These are phyloP conservation scores for Morpho achilles DNA, from an alignment of 2,888 invertebrate species.

Conservation along the genomic window DNA sequence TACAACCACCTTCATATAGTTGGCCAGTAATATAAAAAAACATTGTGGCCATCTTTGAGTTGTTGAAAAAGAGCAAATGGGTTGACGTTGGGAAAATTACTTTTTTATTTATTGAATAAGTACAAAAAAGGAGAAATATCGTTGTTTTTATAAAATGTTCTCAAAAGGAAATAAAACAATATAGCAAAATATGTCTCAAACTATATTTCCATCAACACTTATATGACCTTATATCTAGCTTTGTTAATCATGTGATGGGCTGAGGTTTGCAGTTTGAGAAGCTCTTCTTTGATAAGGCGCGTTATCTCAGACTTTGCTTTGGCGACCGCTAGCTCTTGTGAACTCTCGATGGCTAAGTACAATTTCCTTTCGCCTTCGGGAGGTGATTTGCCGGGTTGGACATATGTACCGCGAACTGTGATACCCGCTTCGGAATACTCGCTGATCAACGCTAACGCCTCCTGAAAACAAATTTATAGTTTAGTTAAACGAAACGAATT, in stretches of 20 bases:
- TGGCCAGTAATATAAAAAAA: too few relatives aligned
- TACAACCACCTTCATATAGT: background rate
- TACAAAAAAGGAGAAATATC: too few relatives aligned
- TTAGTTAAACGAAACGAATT: too few relatives aligned
- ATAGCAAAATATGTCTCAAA: slow-evolving; percentile 26
- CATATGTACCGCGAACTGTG: slow-evolving; percentile 98
- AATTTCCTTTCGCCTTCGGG: slow-evolving; percentile 97
- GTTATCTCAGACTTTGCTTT: slow-evolving; percentile 99
- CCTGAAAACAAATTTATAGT: slow-evolving; percentile 69
- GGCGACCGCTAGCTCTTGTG: slow-evolving; percentile 96
- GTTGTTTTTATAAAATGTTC: background rate
- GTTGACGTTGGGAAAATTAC: too few relatives aligned
- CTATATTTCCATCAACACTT: slow-evolving; percentile 43
- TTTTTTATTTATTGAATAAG: too few relatives aligned
- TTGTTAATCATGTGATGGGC: slow-evolving; percentile 93
- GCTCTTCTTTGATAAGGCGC: slow-evolving; percentile 97
- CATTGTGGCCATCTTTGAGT: too few relatives aligned
- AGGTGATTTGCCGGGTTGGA: slow-evolving; percentile 91
- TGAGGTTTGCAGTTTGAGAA: slow-evolving; percentile 93
- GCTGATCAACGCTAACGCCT: slow-evolving; percentile 97
- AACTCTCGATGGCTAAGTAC: slow-evolving; percentile 99
- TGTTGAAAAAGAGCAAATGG: too few relatives aligned
- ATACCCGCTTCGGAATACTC: slow-evolving; percentile 99
- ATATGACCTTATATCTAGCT: slow-evolving; percentile 96
- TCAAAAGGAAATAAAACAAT: slow-evolving; percentile 18